phyloP scores from a whole-genome alignment of 2,113 vertebrate species.

The Leptodactylus fuscus region DNA sequence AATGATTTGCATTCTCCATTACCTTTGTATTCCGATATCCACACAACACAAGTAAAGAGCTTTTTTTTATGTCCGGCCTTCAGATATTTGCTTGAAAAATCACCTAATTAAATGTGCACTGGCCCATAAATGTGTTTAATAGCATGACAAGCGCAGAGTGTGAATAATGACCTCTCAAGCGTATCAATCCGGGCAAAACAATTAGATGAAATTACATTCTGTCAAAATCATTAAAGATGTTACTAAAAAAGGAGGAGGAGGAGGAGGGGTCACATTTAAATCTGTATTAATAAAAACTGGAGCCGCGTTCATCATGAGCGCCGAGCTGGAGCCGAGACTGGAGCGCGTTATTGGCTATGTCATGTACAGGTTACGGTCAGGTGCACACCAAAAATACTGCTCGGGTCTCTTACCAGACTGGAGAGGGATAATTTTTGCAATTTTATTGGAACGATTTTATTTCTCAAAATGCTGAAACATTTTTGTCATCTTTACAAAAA shows the following conservation, averaged over 20 bases:
- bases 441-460: no score
- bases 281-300: background rate
- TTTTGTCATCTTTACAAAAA: no score
- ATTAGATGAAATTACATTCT: constrained; percentile 31
- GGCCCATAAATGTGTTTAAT: background rate
- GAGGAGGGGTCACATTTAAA: background rate
- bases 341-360: background rate
- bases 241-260: constrained; percentile 23
- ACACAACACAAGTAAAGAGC: background rate
- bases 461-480: no score
- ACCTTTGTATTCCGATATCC: background rate
- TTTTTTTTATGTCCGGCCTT: background rate
- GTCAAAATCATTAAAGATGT: constrained; percentile 30
- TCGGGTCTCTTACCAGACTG: no score
- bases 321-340: background rate
- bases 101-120: background rate
- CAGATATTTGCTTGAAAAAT: constrained; percentile 2
- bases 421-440: no score
- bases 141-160: background rate
- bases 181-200: constrained; percentile 27
- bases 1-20: background rate
- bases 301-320: no score
- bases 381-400: no score
- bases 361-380: no score
- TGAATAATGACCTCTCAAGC: constrained; percentile 27